phyloP scores from a whole-genome alignment of 2,888 invertebrate genomes.

The Spialia ferax region DNA sequence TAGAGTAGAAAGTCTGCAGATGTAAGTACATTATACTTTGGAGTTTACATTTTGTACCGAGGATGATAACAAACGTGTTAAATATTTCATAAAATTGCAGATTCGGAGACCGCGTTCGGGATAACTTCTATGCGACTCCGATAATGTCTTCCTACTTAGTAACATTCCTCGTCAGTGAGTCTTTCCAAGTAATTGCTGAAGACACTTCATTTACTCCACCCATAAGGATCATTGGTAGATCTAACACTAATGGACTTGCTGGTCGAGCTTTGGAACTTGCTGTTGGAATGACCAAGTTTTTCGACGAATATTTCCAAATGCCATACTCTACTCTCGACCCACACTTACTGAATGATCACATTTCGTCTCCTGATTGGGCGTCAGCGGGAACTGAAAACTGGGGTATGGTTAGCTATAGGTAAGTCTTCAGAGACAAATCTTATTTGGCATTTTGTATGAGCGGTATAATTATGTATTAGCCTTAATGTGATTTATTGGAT shows the following conservation, averaged over 20 bases:
- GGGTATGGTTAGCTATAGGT: constrained; percentile 83
- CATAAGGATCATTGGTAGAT: constrained; percentile 76
- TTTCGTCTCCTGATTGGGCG: constrained; percentile 81
- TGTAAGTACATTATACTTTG: constrained; percentile 55
- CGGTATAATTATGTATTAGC: no score
- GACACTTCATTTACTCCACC: constrained; percentile 64
- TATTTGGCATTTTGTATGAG: no score
- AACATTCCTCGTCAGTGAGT: constrained; percentile 91
- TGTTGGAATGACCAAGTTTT: constrained; percentile 70
- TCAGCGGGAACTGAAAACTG: constrained; percentile 82
- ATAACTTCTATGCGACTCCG: constrained; percentile 84
- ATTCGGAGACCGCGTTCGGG: constrained; percentile 53
- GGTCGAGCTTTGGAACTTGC: constrained; percentile 65
- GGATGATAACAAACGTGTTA: neutral
- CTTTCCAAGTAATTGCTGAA: constrained; percentile 72
- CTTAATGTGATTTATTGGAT: no score
- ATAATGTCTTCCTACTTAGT: constrained; percentile 94
- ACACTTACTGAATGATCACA: constrained; percentile 72
- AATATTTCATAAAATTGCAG: constrained; percentile 51
- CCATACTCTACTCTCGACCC: constrained; percentile 68
- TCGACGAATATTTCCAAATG: constrained; percentile 71
- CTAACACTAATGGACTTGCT: constrained; percentile 70
- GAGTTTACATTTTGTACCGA: neutral
- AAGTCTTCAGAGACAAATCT: neutral
- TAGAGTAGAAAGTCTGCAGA: constrained; percentile 60